These are phyloP conservation scores for Psittacara wagleri DNA, from an alignment of 2,113 vertebrate species.

Conservation along the genomic window DNA sequence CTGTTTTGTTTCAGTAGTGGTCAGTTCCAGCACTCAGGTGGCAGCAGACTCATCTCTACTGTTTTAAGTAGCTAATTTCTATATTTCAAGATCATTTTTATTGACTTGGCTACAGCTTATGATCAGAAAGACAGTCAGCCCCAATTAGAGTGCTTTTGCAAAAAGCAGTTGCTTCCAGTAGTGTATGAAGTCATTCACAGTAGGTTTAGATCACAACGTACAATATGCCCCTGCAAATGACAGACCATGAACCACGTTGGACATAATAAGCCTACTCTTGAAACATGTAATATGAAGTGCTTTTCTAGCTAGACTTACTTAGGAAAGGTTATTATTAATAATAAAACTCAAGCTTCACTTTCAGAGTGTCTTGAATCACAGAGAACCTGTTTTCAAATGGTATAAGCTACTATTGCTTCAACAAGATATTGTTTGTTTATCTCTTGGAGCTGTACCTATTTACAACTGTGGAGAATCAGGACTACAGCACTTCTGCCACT, in stretches of 20 bases:
- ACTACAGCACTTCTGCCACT: not conserved
- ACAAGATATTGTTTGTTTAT: not conserved
- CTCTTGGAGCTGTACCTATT: not conserved
- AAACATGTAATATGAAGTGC: not conserved
- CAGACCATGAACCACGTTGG: not conserved
- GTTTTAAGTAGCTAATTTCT: not conserved
- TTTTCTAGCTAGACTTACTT: not conserved
- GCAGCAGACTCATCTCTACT: not conserved
- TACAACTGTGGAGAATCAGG: not conserved
- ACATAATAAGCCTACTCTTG: not conserved
- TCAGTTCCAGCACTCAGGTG: not conserved
- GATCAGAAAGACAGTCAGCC: not conserved
- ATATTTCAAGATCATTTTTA: not conserved
- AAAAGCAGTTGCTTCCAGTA: not conserved
- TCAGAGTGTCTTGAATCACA: not conserved
- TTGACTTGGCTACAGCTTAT: not conserved
- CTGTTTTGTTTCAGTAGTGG: not conserved
- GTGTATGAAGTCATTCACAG: not conserved
- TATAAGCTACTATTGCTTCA: not conserved
- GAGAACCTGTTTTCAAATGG: not conserved
- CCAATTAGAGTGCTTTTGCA: not conserved
- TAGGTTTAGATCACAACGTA: not conserved
- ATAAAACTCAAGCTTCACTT: not conserved
- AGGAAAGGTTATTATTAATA: not conserved
- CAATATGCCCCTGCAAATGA: not conserved